A percentile compares a stretch with the other conserved stretches of the same genome.
These are phyloP conservation scores for Crotalus tigris DNA, from an alignment of 2,113 vertebrate species.

Conservation along the genomic window DNA sequence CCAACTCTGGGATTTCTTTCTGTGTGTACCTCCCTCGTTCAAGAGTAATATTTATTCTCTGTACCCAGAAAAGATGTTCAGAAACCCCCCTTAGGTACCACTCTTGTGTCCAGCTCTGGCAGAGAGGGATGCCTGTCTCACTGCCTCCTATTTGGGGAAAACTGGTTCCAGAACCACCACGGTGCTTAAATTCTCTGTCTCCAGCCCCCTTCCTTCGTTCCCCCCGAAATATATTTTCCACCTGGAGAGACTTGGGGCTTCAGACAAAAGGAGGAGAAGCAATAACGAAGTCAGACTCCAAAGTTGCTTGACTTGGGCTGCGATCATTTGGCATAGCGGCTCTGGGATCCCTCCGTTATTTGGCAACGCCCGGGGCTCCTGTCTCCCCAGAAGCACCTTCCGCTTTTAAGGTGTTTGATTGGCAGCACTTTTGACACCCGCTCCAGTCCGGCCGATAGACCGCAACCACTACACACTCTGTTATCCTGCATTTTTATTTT, in stretches of 20 bases:
- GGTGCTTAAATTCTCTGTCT: conserved; percentile 42
- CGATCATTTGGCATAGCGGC: conserved; percentile 19
- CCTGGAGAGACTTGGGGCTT: conserved; percentile 52
- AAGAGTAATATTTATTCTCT: neutral
- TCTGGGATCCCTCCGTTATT: no score
- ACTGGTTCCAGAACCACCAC: conserved; percentile 47
- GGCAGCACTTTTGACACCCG: neutral
- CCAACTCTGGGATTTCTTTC: neutral
- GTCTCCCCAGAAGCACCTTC: neutral
- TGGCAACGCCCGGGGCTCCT: conserved; percentile 6
- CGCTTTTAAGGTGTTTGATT: conserved; percentile 16
- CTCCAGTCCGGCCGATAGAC: conserved; percentile 13
- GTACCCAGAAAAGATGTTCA: neutral
- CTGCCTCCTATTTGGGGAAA: conserved; percentile 30
- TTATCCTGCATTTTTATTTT: conserved; percentile 41
- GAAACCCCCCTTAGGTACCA: neutral
- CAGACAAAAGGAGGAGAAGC: conserved; percentile 61
- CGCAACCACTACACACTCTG: conserved; percentile 28
- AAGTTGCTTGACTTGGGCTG: conserved; percentile 26
- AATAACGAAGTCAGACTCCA: conserved; percentile 60
- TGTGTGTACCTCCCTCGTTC: neutral
- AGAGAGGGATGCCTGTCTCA: conserved; percentile 6
- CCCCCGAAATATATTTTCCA: conserved; percentile 56
- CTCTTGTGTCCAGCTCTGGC: no score
- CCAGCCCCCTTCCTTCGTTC: neutral